phyloP scores from a whole-genome alignment of 2,888 invertebrate genomes.

The Smittia aterrima region DNA sequence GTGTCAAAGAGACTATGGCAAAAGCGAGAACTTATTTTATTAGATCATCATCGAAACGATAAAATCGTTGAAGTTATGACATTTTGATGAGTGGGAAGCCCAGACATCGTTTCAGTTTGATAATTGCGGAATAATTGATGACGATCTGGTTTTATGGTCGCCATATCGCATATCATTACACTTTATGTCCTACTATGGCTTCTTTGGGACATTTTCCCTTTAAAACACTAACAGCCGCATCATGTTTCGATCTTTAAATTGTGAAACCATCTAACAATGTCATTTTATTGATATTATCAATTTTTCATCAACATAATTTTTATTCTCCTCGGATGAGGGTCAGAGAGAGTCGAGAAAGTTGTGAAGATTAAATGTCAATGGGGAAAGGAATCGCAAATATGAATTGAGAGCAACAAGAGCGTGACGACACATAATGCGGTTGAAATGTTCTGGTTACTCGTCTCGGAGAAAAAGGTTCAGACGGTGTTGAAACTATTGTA shows the following conservation, averaged over 20 bases:
- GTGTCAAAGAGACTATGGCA: background rate
- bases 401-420: background rate
- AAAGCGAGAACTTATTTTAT: too few species aligned
- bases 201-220: background rate
- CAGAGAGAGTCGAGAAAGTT: background rate
- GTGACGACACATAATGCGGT: slow-evolving; percentile 28
- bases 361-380: background rate
- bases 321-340: background rate
- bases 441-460: background rate
- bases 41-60: slow-evolving; percentile 31
- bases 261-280: slow-evolving; percentile 7
- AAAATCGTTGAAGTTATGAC: slow-evolving; percentile 36
- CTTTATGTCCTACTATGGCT: slow-evolving; percentile 1
- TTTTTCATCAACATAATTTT: slow-evolving; percentile 9
- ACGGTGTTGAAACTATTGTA: background rate
- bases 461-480: background rate
- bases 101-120: slow-evolving; percentile 24
- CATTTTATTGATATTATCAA: slow-evolving; percentile 11
- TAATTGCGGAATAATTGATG: slow-evolving; percentile 40
- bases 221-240: background rate
- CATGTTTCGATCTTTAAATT: slow-evolving; percentile 4
- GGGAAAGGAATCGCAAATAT: background rate
- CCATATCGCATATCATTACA: slow-evolving; percentile 37
- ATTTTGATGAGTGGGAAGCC: slow-evolving; percentile 26
- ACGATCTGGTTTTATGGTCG: slow-evolving; percentile 37